A percentile compares a stretch with the other conserved stretches of the same genome.
Evolutionary conservation across 2,113 vertebrate species (phyloP).

Genomic region (Toxostoma redivivum): DNA sequence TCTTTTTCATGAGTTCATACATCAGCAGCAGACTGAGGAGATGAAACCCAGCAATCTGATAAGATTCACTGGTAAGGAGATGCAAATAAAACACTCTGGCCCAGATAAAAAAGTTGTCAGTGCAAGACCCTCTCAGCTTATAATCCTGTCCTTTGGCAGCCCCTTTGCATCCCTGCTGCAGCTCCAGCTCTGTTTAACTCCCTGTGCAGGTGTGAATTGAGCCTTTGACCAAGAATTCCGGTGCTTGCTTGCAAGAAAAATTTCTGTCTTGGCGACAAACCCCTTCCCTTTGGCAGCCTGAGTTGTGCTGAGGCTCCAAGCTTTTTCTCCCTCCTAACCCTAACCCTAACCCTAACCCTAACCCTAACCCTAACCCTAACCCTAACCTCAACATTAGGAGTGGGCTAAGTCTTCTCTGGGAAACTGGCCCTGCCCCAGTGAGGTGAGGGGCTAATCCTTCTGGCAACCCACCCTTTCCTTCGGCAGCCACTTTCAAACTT

Average conservation of each 20-base stretch:
- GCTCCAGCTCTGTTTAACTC: not conserved
- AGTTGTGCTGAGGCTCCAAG: not conserved
- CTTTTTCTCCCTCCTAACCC: not conserved
- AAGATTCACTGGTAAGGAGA: not conserved
- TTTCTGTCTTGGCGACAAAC: accelerated
- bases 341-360: not conserved
- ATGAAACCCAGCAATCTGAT: not conserved
- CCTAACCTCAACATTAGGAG: not conserved
- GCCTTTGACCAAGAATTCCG: not conserved
- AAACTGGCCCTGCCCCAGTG: not conserved
- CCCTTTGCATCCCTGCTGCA: not conserved
- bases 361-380: not conserved
- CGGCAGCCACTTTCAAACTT: not conserved
- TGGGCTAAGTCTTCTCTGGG: not conserved
- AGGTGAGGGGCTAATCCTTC: not conserved
- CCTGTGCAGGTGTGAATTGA: not conserved
- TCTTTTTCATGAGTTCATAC: not conserved
- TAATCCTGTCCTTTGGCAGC: not conserved
- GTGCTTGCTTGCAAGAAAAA: not conserved
- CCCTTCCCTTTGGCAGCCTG: not conserved
- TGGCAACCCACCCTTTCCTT: not conserved
- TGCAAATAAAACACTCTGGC: not conserved
- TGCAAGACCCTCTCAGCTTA: not conserved
- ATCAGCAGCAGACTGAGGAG: not conserved
- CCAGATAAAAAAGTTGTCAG: not conserved